Conservation (phyloP, 2,888 invertebrate species). For the Prenolepis imparis region DNA sequence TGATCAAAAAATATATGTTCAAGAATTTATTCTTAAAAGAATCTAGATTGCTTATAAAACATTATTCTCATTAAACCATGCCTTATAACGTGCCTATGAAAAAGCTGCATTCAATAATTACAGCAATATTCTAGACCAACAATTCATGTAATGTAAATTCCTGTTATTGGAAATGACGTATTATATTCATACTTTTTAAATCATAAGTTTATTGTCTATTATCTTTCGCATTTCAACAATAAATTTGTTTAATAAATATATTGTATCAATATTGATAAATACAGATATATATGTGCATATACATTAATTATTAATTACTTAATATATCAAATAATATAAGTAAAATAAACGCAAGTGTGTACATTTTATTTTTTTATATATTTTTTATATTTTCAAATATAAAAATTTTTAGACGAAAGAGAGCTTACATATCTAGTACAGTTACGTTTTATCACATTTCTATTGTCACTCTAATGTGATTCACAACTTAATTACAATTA, state of each 20-base stretch:
- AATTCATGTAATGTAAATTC: slow-evolving; percentile 60
- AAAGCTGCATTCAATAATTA: slow-evolving; percentile 70
- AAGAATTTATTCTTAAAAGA: slow-evolving; percentile 9
- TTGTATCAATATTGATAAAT: slow-evolving; percentile 65
- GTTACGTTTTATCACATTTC: not conserved
- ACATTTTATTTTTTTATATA: slow-evolving; percentile 65
- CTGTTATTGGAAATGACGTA: slow-evolving; percentile 61
- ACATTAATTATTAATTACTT: slow-evolving; percentile 62
- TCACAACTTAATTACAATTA: not conserved
- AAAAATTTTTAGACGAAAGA: not conserved
- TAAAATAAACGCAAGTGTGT: slow-evolving; percentile 67
- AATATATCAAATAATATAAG: slow-evolving; percentile 40
- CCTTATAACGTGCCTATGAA: slow-evolving; percentile 69
- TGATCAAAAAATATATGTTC: not conserved
- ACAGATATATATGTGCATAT: slow-evolving; percentile 62
- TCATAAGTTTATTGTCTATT: slow-evolving; percentile 42
- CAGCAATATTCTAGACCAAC: slow-evolving; percentile 44
- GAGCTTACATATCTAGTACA: slow-evolving; percentile 13
- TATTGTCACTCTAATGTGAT: not conserved
- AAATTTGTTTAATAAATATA: slow-evolving; percentile 47
- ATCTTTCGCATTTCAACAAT: not conserved
- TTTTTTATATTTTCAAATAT: slow-evolving; percentile 41
- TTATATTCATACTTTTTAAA: slow-evolving; percentile 54
- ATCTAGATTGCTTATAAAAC: not conserved
- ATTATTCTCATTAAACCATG: slow-evolving; percentile 54